Percentiles rank a stretch among this genome's conserved stretches.
These are phyloP conservation scores for Eclectus roratus DNA, from an alignment of 2,113 vertebrate genomes.

Conservation along the genomic window DNA sequence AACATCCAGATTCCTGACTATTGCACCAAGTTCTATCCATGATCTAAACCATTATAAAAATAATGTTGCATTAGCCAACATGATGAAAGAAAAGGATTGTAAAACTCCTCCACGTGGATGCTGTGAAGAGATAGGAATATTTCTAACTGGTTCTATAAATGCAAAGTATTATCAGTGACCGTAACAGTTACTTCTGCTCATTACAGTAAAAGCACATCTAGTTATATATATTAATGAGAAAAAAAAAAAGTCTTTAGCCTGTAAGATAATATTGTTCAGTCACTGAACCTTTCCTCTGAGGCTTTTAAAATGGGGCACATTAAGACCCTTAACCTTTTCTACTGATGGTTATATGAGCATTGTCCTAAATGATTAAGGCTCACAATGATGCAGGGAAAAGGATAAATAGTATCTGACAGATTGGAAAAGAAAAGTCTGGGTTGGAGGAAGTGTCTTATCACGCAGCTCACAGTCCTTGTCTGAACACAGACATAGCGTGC, in stretches of 20 bases:
- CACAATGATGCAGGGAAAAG: not conserved
- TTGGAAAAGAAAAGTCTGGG: not conserved
- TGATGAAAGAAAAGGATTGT: not conserved
- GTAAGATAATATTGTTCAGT: conserved; percentile 13
- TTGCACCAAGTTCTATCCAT: not conserved
- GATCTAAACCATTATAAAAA: not conserved
- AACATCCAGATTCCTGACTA: not conserved
- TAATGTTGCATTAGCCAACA: not conserved
- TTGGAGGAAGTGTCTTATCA: conserved; percentile 4
- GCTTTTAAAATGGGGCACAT: not conserved
- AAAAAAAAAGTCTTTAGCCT: not conserved
- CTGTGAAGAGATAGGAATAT: not conserved
- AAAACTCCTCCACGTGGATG: not conserved
- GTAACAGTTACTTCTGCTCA: not conserved
- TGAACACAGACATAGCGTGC: not conserved
- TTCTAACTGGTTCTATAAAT: not conserved
- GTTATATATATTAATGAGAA: not conserved
- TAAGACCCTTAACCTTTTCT: not conserved
- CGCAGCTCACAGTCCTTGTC: not conserved
- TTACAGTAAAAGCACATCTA: not conserved
- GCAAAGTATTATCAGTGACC: not conserved
- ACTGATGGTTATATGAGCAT: not conserved
- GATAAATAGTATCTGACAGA: not conserved
- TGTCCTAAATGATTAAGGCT: conserved; percentile 17
- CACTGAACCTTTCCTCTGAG: not conserved